Evolutionary conservation across 92 coral and sea anemone genomes (phyloP), one percentile per base, ranked within the genome.

Genomic region (Actinernus sp.): DNA sequence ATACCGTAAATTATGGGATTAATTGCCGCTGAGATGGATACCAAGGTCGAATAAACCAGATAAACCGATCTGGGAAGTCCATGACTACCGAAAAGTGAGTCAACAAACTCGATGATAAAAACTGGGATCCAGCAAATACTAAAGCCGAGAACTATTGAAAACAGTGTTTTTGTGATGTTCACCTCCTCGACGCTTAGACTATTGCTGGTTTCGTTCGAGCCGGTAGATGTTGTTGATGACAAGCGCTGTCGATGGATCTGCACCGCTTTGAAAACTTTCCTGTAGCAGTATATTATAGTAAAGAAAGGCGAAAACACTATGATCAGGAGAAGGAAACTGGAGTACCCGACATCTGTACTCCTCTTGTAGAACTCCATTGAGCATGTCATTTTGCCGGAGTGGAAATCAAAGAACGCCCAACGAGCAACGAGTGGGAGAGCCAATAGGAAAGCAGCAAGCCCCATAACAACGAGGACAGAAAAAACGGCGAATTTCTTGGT

Each of bases 1-100:
- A 82, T 64, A 21, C 89, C 89, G 17, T 82, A 82, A 24, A 82
- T 58, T 13, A 82, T 33, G 2, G 89, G 89, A 46, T 82, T 82
- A 17, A 82, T 70, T 6, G 73, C 83, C 34, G 66, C 64, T 4
- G 84, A 73, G 3, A 76, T 55, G 1, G 83, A 75, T 11, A 76
- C 89, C 11, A 82, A 25, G 37, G 58, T 75, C 1, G 61, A 68
- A 27, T 82, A 40, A 1, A 66, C 41, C 14, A 82, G 72, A n/a
- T 82, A 82, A 27, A 82, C 89, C 22, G 63, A 32, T 37, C 89
- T 60, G 11, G 84, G 89, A 21, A 82, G 57, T 19, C 59, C 82
- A 46, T 52, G 71, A 19, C 47, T 45, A 18, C 87, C 87, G 9
- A 53, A 56, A 26, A 37, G 38, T 21, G 89, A 58, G 46, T 76